Evolutionary conservation across 1,140 invertebrate genomes (phyloP).

Genomic region (Drosophila subpulchrella): DNA sequence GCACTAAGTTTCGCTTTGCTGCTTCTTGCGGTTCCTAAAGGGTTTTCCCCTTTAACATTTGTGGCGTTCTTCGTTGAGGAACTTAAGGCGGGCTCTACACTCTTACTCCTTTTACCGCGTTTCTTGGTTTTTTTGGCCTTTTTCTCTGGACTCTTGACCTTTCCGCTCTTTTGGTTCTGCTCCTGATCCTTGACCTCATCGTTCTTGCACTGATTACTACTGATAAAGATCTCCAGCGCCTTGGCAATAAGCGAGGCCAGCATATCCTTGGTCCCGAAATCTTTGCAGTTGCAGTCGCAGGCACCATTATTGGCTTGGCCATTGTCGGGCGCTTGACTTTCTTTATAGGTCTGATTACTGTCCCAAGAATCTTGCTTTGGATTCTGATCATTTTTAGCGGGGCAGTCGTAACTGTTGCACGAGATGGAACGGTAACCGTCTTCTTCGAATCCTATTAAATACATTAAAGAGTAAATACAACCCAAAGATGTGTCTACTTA

Average conservation of each 20-base stretch:
- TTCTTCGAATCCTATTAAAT: constrained; percentile 1
- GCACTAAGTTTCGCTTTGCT: neutral
- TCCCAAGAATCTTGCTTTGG: neutral
- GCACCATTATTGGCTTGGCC: neutral
- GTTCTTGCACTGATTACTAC: neutral
- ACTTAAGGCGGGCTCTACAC: neutral
- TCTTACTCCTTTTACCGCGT: neutral
- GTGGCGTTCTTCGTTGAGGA: too few relatives aligned
- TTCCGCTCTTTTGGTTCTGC: neutral
- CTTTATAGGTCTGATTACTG: neutral
- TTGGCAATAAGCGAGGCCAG: constrained; percentile 33
- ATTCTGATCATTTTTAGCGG: too few relatives aligned
- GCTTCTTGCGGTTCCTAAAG: too few relatives aligned
- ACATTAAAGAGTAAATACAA: neutral
- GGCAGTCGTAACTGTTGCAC: neutral
- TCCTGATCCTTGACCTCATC: neutral
- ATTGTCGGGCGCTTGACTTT: too few relatives aligned
- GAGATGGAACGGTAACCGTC: neutral
- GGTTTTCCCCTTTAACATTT: neutral
- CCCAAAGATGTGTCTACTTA: neutral
- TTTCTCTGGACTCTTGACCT: too few relatives aligned
- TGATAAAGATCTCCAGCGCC: constrained; percentile 47
- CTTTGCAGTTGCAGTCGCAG: constrained; percentile 24
- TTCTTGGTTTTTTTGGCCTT: neutral
- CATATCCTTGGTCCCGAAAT: constrained; percentile 5